Base-by-base conservation (phyloP, 2,888 invertebrate genomes). In the Clunio marinus region DNA sequence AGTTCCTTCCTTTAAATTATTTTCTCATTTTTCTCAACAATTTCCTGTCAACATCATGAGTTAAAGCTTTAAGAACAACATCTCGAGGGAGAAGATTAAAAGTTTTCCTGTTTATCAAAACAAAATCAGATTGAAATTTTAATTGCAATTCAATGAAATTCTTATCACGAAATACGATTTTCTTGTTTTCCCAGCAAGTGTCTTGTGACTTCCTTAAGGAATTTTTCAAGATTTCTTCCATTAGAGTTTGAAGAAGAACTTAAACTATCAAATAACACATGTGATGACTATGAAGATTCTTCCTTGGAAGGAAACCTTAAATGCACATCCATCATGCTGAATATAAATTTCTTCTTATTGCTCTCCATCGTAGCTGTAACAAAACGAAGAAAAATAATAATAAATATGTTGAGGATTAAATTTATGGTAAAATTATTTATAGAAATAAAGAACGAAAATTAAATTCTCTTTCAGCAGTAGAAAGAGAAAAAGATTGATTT, bases 381-480 rank as follows among this genome's bases (percentile, higher is more conserved):
- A n/a, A n/a, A 32, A 32, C 32, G 32, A 4, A 32, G n/a, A 55
- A 55, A 55, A 25, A 25, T 25, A 27, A 55, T n/a, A 20, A 63
- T 22, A 32, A 17, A 20, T 60, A 37, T 22, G 27, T 46, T 46
- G 45, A 45, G 46, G 63, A 63, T 63, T 63, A 63, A 63, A 46
- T 59, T 59, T 59, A 59, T 59, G 59, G 59, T 59, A 59, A 59
- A 57, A 59, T 59, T 59, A 32, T 45, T 60, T 41, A 41, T 62
- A 41, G 25, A 59, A 35, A 13, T 17, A 27, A 57, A 20, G 10
- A 59, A 32, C 20, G 17, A 24, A 60, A 35, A 60, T 60, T 62
- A 41, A 62, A 62, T 41, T 62, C 17, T 22, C 8, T 37, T 45
- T 24, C 7, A 13, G 2, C 28, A 59, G 28, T 3, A 28, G 15